Evolutionary conservation across 2,888 invertebrate species (phyloP).

Genomic region (Coremacera marginata): DNA sequence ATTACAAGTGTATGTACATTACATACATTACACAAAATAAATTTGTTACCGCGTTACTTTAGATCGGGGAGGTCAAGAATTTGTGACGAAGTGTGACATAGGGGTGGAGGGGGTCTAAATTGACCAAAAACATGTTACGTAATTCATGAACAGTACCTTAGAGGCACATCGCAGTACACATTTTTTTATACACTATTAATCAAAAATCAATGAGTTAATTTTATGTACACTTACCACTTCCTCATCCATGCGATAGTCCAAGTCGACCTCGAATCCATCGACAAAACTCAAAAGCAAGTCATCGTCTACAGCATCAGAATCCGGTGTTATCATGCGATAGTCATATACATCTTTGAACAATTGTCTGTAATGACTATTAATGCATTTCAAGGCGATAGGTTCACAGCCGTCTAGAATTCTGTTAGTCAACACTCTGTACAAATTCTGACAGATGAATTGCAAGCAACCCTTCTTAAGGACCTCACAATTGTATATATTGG

Average conservation of each 20-base stretch:
- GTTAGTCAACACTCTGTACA: conserved; percentile 79
- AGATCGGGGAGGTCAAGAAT: too few relatives aligned
- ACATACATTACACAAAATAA: too few relatives aligned
- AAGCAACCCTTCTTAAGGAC: conserved; percentile 80
- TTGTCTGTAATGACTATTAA: conserved; percentile 77
- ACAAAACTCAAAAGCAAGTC: conserved; percentile 70
- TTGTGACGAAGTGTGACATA: too few relatives aligned
- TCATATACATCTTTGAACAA: conserved; percentile 73
- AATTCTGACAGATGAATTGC: conserved; percentile 83
- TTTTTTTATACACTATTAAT: too few relatives aligned
- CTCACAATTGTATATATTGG: conserved; percentile 80
- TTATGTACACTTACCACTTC: conserved; percentile 53
- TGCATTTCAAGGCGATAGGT: conserved; percentile 73
- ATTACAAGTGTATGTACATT: too few relatives aligned
- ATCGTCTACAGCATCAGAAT: conserved; percentile 75
- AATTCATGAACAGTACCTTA: too few relatives aligned
- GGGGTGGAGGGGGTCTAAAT: too few relatives aligned
- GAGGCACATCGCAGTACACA: neutral
- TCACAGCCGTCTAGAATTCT: conserved; percentile 76
- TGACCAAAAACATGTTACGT: too few relatives aligned
- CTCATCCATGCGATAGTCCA: conserved; percentile 70
- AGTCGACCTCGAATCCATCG: conserved; percentile 70
- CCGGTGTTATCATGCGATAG: conserved; percentile 78
- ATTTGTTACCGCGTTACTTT: too few relatives aligned
- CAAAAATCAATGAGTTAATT: too few relatives aligned